These are phyloP conservation scores for Drosophila algonquin DNA, from an alignment of 2,888 invertebrate species.

Conservation along the genomic window DNA sequence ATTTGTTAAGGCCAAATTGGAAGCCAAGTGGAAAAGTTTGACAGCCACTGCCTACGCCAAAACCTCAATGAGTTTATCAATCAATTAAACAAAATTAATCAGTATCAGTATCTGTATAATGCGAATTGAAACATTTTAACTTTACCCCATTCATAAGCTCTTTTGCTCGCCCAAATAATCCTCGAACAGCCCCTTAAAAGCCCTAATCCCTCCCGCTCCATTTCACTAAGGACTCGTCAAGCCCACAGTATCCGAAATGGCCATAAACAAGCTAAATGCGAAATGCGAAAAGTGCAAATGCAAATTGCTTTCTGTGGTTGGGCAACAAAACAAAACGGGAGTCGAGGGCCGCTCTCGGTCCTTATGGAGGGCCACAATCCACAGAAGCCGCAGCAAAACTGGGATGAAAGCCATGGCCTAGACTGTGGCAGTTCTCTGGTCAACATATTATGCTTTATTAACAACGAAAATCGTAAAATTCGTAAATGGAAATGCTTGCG, in stretches of 20 bases:
- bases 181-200: neutral
- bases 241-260: constrained; percentile 11
- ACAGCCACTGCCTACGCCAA: neutral
- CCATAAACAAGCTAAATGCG: constrained; percentile 17
- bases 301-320: constrained; percentile 43
- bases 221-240: constrained; percentile 15
- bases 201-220: constrained; percentile 18
- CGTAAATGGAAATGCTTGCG: constrained; percentile 20
- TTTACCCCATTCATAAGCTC: neutral
- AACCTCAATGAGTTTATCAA: constrained; percentile 13
- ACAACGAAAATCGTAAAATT: constrained; percentile 29
- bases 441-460: constrained; percentile 43
- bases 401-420: constrained; percentile 21
- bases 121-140: neutral
- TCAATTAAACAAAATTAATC: neutral
- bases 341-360: neutral
- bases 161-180: neutral
- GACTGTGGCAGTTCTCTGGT: constrained; percentile 23
- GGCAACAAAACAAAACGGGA: constrained; percentile 6
- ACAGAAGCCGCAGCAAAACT: constrained; percentile 23
- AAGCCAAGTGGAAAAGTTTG: constrained; percentile 7
- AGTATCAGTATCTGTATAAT: neutral
- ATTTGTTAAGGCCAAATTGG: neutral
- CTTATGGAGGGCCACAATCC: constrained; percentile 1
- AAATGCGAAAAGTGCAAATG: constrained; percentile 35